Conservation (phyloP, 2,888 invertebrate species). For the Pheosia gnoma region DNA sequence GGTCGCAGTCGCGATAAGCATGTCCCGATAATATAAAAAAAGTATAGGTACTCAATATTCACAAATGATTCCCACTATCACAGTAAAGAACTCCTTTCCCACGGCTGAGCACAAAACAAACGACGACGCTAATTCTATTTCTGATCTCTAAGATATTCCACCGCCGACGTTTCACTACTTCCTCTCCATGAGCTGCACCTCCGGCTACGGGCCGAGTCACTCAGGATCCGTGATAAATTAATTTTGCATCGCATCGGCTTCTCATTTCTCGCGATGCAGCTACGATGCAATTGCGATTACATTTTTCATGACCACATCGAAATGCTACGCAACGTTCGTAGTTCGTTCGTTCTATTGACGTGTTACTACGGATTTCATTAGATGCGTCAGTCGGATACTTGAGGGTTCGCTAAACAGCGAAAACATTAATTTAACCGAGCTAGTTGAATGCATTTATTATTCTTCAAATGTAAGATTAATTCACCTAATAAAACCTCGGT, state of each 20-base stretch:
- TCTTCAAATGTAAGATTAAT: too few species aligned
- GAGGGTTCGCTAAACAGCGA: too few species aligned
- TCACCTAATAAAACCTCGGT: too few species aligned
- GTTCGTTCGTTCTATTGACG: too few species aligned
- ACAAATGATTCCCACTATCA: too few species aligned
- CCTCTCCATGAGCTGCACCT: conserved; percentile 55
- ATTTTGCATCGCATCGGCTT: conserved; percentile 49
- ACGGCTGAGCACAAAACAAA: neutral
- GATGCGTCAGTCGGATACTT: neutral
- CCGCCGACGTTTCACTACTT: conserved; percentile 33
- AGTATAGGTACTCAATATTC: too few species aligned
- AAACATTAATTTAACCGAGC: too few species aligned
- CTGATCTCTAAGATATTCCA: conserved; percentile 26
- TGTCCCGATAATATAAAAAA: too few species aligned
- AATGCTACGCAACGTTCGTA: conserved; percentile 24
- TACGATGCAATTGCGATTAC: conserved; percentile 43
- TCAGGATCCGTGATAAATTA: conserved; percentile 56
- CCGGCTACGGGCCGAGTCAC: conserved; percentile 38
- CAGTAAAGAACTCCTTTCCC: too few species aligned
- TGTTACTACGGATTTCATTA: neutral
- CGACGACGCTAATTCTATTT: conserved; percentile 13
- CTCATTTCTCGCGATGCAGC: conserved; percentile 34
- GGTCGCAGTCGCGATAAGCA: too few species aligned
- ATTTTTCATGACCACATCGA: conserved; percentile 50
- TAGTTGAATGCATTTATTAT: too few species aligned